A percentile compares a stretch with the other conserved stretches of the same genome.
Evolutionary conservation across 2,797 vertebrate species (phyloP).

Genomic region (Ciconia nigra): DNA sequence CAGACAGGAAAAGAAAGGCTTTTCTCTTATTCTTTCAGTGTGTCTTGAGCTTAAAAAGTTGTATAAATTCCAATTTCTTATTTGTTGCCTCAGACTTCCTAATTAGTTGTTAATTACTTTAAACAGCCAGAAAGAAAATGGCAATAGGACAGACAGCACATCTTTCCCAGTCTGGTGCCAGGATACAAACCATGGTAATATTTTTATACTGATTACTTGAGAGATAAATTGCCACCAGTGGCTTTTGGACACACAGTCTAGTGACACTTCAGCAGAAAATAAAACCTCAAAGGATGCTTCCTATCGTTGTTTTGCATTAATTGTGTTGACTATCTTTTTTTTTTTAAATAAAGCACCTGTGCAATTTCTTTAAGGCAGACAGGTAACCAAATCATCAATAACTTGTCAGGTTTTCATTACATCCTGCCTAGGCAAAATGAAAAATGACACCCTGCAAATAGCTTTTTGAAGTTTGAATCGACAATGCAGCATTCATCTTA

Average conservation of each 20-base stretch:
- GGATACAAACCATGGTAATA: background rate
- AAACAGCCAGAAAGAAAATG: conserved; percentile 50
- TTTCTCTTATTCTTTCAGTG: background rate
- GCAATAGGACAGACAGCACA: conserved; percentile 17
- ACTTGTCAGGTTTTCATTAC: conserved; percentile 19
- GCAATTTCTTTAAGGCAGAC: conserved; percentile 37
- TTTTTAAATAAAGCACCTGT: conserved; percentile 15
- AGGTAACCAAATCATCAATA: conserved; percentile 38
- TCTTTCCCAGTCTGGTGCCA: conserved; percentile 9
- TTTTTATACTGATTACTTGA: conserved; percentile 25
- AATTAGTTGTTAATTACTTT: conserved; percentile 42
- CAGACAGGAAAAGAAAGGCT: background rate
- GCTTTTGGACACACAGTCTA: background rate
- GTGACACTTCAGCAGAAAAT: conserved; percentile 12
- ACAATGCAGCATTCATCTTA: conserved; percentile 19
- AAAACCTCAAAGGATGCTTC: conserved; percentile 26
- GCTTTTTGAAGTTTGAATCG: conserved; percentile 33
- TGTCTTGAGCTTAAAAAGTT: background rate
- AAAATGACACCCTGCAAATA: conserved; percentile 55
- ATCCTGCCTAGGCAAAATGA: conserved; percentile 28
- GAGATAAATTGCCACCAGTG: conserved; percentile 11
- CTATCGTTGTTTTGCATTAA: conserved; percentile 12
- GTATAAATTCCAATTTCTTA: background rate
- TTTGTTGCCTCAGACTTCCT: conserved; percentile 3
- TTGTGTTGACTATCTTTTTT: conserved; percentile 25